Base-by-base conservation (phyloP, 2,113 vertebrate genomes). In the Tylochromis polylepis region DNA sequence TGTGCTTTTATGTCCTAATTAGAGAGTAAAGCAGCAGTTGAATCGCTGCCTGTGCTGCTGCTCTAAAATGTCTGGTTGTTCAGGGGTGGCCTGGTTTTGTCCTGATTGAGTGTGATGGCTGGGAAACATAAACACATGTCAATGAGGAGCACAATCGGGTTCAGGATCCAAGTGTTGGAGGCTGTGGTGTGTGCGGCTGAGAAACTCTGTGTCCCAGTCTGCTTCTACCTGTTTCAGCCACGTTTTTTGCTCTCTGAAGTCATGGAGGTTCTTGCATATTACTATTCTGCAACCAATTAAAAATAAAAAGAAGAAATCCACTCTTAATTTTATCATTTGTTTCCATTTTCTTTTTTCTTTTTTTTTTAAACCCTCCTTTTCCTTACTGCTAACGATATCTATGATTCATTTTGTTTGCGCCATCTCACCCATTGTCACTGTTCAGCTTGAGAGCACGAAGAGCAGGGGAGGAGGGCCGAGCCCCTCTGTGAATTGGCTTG, bases 1-100 rank as follows among this genome's bases (percentile, higher is more conserved):
- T 59, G 88, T 81, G 89, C 91, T 94, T 91, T 93, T 88, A 87
- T 91, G 88, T 93, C 88, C 89, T 95, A 93, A 95, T 95, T 95
- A 91, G 91, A 90, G 86, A 90, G 92, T 87, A 79, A 82, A 91
- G 91, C 85, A 87, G 79, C 83, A 80, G 89, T 85, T 65, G 84
- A 90, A 78, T 70, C 9, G 11, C 87, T 87, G 77, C 84, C 93
- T 89, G 87, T 67, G 83, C 87, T 14, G 59, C 83, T 67, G 80
- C 89, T 87, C 57, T 81, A 31, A 88, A 86, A 94, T 87, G 89
- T 93, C 91, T 92, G 90, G 86, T 56, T 88, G 88, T 90, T 92
- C 78, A 87, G 83, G 88, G 92, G 92, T 94, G 94, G 94, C 85
- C 93, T 79, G 81, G 77, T 81, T 92, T 82, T 87, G 85, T 91